These are phyloP conservation scores for Cichlasoma orientale DNA, from an alignment of 2,797 vertebrate genomes.

Conservation along the genomic window DNA sequence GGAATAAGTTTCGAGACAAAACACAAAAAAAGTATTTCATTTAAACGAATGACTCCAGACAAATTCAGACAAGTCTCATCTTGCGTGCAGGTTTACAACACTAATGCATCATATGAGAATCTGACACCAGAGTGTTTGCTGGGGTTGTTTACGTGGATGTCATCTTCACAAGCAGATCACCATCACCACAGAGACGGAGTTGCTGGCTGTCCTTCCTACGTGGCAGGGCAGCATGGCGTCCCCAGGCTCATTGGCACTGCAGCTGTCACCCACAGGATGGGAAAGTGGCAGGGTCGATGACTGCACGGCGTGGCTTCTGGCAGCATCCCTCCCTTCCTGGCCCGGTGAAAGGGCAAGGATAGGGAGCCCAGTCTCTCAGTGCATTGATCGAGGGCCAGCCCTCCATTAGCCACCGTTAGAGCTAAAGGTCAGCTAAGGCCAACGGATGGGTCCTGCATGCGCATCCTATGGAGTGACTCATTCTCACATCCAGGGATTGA, in stretches of 20 bases:
- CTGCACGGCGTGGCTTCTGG: constrained; percentile 62
- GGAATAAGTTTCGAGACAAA: neutral
- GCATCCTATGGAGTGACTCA: constrained; percentile 65
- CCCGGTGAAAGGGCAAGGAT: constrained; percentile 67
- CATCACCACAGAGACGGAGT: constrained; percentile 32
- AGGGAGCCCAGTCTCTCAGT: constrained; percentile 56
- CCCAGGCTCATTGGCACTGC: constrained; percentile 66
- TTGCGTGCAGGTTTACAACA: neutral
- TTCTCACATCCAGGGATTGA: constrained; percentile 54
- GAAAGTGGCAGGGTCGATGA: constrained; percentile 72
- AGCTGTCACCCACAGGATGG: constrained; percentile 73
- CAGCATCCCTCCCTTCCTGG: constrained; percentile 57
- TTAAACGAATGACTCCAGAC: neutral
- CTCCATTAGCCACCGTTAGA: constrained; percentile 71
- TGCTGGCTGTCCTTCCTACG: constrained; percentile 71
- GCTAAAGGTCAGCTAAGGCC: constrained; percentile 77
- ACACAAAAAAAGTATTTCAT: neutral
- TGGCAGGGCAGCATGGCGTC: constrained; percentile 68
- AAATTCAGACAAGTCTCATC: neutral
- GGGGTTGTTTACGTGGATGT: constrained; percentile 53
- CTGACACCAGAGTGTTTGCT: constrained; percentile 14
- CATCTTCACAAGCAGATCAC: constrained; percentile 66
- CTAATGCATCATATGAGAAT: neutral
- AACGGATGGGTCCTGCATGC: constrained; percentile 58
- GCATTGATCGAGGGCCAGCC: constrained; percentile 75